phyloP scores from a whole-genome alignment of 92 coral and sea anemone species.

The Porites lobata region DNA sequence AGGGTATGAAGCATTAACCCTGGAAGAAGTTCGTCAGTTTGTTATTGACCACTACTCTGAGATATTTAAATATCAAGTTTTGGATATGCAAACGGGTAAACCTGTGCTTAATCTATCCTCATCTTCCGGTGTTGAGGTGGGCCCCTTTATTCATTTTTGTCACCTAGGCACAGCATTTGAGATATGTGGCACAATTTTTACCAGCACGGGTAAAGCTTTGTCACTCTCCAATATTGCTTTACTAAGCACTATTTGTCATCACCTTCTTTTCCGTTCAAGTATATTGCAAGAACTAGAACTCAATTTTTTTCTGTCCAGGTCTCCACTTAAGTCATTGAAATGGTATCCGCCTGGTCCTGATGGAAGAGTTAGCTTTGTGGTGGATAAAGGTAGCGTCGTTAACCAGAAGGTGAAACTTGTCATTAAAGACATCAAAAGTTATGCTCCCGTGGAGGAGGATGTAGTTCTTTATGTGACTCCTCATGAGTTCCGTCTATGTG shows the following conservation, averaged over 20 bases:
- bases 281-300: fast-evolving
- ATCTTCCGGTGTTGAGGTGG: neutral
- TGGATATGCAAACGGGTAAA: neutral
- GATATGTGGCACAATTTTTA: too few relatives aligned
- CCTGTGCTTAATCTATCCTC: neutral
- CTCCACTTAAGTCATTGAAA: too few relatives aligned
- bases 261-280: neutral
- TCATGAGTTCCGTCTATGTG: too few relatives aligned
- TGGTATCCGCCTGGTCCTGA: too few relatives aligned
- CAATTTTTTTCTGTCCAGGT: too few relatives aligned
- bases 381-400: too few relatives aligned
- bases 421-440: too few relatives aligned
- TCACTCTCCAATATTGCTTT: neutral
- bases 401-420: too few relatives aligned
- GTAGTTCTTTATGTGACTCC: too few relatives aligned
- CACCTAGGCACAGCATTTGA: neutral
- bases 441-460: too few relatives aligned
- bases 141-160: neutral
- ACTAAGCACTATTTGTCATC: neutral
- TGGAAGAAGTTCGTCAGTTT: neutral
- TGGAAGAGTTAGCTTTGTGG: too few relatives aligned
- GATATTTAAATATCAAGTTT: conserved; percentile 6
- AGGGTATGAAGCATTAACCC: neutral
- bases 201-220: too few relatives aligned
- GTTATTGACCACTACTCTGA: neutral